Percentiles rank a stretch among this genome's conserved stretches.
phyloP scores from a whole-genome alignment of 2,888 invertebrate genomes.

The Pheosia tremula region DNA sequence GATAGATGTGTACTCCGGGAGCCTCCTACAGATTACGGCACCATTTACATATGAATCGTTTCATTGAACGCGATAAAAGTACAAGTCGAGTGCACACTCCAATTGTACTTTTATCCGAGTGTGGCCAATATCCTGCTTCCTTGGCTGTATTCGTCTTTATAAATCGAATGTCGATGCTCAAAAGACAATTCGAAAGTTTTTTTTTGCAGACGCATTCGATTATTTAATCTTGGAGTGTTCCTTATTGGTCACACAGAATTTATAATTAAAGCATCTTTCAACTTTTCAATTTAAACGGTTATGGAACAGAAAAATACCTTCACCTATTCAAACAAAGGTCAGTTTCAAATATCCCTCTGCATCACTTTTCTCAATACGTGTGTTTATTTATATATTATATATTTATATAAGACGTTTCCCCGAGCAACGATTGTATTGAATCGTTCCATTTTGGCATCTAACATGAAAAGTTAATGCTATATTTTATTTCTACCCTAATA shows the following conservation, averaged over 20 bases:
- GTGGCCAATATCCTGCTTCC: constrained; percentile 57
- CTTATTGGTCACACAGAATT: too few species aligned
- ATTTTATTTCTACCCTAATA: constrained; percentile 45
- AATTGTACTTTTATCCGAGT: constrained; percentile 65
- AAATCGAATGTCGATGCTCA: constrained; percentile 4
- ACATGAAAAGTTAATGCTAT: constrained; percentile 43
- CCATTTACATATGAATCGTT: constrained; percentile 82
- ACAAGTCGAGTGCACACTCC: constrained; percentile 60
- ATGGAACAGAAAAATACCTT: too few species aligned
- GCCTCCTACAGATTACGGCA: constrained; percentile 72
- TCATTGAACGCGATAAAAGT: constrained; percentile 52
- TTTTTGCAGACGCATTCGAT: too few species aligned
- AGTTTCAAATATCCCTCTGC: constrained; percentile 14
- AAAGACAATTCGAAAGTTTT: too few species aligned
- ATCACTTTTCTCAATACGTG: constrained; percentile 18
- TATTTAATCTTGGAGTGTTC: too few species aligned
- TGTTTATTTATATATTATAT: constrained; percentile 17
- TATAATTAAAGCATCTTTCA: too few species aligned
- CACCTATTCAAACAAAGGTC: not conserved
- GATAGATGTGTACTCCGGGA: constrained; percentile 67
- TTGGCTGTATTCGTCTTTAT: constrained; percentile 49
- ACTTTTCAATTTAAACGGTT: too few species aligned
- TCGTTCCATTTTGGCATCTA: constrained; percentile 34
- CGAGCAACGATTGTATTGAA: constrained; percentile 31
- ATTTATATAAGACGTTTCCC: constrained; percentile 29